Evolutionary conservation across 2,888 invertebrate genomes (phyloP).

Genomic region (Aphidoletes aphidimyza): DNA sequence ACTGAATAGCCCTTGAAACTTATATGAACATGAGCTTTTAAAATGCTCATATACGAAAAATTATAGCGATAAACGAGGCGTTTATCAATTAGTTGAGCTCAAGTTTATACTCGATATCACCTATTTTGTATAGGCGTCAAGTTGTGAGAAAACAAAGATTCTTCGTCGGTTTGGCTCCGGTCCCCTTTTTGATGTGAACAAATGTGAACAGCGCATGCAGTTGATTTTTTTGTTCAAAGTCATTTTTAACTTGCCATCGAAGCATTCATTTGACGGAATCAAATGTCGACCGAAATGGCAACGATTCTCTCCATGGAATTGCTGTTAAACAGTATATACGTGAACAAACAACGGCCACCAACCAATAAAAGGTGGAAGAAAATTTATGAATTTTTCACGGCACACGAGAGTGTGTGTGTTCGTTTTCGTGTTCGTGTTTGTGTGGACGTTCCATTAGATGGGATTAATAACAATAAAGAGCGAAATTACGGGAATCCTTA

Average conservation of each 20-base stretch:
- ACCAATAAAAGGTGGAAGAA: constrained; percentile 12
- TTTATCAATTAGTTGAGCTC: constrained; percentile 30
- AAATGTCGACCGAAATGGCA: background rate
- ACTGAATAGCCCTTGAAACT: background rate
- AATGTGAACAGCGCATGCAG: background rate
- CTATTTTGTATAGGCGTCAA: background rate
- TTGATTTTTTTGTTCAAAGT: background rate
- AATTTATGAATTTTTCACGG: constrained; percentile 40
- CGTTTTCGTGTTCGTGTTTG: background rate
- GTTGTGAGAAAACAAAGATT: background rate
- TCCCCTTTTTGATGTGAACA: background rate
- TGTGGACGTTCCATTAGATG: constrained; percentile 47
- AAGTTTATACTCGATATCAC: background rate
- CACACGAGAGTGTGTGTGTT: background rate
- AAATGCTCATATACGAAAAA: background rate
- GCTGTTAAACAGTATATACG: background rate
- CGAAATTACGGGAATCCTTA: constrained; percentile 55
- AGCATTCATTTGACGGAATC: constrained; percentile 19
- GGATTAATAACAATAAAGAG: constrained; percentile 55
- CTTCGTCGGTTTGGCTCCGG: too few relatives aligned
- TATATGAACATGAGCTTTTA: background rate
- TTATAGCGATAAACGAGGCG: background rate
- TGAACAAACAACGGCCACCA: background rate
- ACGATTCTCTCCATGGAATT: constrained; percentile 1
- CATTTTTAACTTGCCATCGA: background rate